Base-by-base conservation (phyloP, 2,888 invertebrate genomes). In the Eulithis testata region DNA sequence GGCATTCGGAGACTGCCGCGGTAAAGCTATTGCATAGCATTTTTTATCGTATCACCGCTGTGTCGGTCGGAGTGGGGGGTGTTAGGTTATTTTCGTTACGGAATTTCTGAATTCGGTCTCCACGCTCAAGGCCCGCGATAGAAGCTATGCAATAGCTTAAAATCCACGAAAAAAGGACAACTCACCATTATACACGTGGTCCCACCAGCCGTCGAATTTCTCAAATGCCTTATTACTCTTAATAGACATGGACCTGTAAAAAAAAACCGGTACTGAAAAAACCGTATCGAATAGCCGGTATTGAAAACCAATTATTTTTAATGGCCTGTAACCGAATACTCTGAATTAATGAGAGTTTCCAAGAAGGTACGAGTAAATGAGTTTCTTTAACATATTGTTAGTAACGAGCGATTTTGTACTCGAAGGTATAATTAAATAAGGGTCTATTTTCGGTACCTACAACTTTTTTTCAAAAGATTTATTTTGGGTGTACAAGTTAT, bases 291-390 rank as follows among this genome's bases (percentile, higher is more conserved):
- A 65, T 58, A 55, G 52, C 49, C 56, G 53, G 53, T 65, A 67
- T 69, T 65, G 69, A 63, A 65, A 59, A 75, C 74, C 81, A 84
- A 87, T 86, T 85, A 87, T 82, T 87, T 86, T 85, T 86, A 86
- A 86, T 84, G 83, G 82, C 73, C 70, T 66, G 81, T 76, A 81
- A 81, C 66, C 67, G 68, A 78, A 77, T 75, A 64, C 72, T 65
- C 52, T 27, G 62, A 54, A 64, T 66, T 69, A 70, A 72, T 65
- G 69, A 71, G 65, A 57, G 60, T 53, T 53, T 43, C 56, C 21
- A 44, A 56, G 51, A 47, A 63, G 60, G 68, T 56, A 63, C 5
- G 37, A 68, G 66, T 31, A 55, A 62, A 69, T 60, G 51, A 40
- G 59, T 69, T 68, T 50, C 65, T 64, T 60, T 51, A 61, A 55